Base-by-base conservation (phyloP, 2,113 vertebrate genomes). In the Meleagris gallopavo region DNA sequence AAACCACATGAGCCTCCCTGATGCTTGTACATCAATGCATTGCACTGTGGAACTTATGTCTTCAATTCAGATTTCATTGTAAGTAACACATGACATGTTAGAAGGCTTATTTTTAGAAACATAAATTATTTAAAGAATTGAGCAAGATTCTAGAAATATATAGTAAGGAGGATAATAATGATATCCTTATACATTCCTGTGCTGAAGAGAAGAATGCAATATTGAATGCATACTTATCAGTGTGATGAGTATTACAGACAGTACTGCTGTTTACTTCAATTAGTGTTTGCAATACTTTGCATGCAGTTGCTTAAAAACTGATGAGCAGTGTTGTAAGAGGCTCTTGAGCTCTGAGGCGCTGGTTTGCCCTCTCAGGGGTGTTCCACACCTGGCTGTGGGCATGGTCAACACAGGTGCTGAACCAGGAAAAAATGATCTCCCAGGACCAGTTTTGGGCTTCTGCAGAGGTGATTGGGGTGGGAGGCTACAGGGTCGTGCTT, bases 101-200 rank as follows among this genome's bases (percentile, higher is more conserved):
- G 83, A 83, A 78, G 21, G 72, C 45, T 55, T 92, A 93, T 95
- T 97, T 96, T 95, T 95, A 92, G 93, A 92, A 84, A 60, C 60
- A 72, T 95, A 93, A 92, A 93, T 95, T 90, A 91, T 95, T 93
- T 76, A 94, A 93, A 43, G 27, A 78, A 74, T 65, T 76, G 76
- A 94, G 62, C 76, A 69, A 89, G 80, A 80, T 86, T 95, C 89
- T 80, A 86, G 85, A 95, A 81, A 61, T 78, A 61, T 8, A 6
- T 41, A 72, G 67, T 72, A 62, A 52, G 66, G 61, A 70, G 10
- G 18, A 48, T 54, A 73, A 83, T 72, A 36, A 88, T 34, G 40
- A 52, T 78, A 65, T 40, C 58, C 41, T 83, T 78, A 30, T 19
- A 43, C 7, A 22, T 54, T 71, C 91, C 58, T 69, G 18, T 38